These are phyloP conservation scores for Trisateles emortualis DNA, from an alignment of 2,888 invertebrate species.

Conservation along the genomic window DNA sequence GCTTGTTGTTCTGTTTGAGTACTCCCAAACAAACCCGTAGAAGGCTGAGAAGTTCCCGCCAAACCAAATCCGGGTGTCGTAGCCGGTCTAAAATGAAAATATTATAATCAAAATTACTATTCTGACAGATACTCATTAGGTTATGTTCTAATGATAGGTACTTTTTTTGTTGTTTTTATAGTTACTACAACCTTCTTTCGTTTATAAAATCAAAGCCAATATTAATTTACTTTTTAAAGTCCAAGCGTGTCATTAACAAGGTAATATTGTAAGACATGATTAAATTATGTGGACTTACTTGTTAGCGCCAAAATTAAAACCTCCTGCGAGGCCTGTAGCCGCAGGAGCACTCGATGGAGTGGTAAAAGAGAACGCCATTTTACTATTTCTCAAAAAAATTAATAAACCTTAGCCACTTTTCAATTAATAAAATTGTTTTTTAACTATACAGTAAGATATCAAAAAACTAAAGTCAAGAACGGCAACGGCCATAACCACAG, in stretches of 20 bases:
- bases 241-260: background rate
- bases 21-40: constrained; percentile 68
- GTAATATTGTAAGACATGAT: background rate
- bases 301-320: constrained; percentile 81
- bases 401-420: too few relatives aligned
- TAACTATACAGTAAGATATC: too few relatives aligned
- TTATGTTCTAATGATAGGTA: background rate
- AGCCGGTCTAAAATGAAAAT: constrained; percentile 61
- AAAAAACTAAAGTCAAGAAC: too few relatives aligned
- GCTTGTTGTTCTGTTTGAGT: constrained; percentile 51
- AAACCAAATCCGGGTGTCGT: constrained; percentile 73
- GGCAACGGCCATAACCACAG: too few relatives aligned
- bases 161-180: background rate
- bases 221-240: background rate
- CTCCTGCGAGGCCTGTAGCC: constrained; percentile 67
- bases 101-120: background rate
- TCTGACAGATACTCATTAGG: constrained; percentile 6
- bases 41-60: constrained; percentile 64
- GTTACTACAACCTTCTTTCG: background rate
- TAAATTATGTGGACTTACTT: constrained; percentile 64
- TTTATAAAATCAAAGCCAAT: background rate
- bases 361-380: constrained; percentile 81
- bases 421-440: too few relatives aligned
- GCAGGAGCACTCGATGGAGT: constrained; percentile 83
- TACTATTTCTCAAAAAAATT: too few relatives aligned